Conservation (phyloP, 2,797 vertebrate species). For the Intellagama lesueurii region DNA sequence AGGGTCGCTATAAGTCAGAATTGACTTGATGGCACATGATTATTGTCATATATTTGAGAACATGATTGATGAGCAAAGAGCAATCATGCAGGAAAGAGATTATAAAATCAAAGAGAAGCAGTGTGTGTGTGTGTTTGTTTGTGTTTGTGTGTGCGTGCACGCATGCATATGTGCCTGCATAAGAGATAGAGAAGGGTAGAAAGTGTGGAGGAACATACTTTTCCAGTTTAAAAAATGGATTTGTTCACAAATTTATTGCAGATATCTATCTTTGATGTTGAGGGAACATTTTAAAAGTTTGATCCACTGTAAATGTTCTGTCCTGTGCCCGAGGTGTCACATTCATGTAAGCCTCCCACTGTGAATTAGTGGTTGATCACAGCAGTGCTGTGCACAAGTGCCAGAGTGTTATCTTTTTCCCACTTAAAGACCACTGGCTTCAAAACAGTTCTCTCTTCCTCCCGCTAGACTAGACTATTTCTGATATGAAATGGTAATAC, state of each 20-base stretch:
- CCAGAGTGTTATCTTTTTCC: constrained; percentile 20
- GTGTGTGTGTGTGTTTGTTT: not conserved
- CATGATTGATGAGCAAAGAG: not conserved
- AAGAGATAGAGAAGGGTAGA: too few species aligned
- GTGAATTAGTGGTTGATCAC: constrained; percentile 24
- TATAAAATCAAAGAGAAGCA: not conserved
- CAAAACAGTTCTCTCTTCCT: constrained; percentile 7
- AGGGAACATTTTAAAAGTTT: constrained; percentile 23
- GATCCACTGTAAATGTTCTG: constrained; percentile 11
- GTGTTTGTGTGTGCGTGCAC: not conserved
- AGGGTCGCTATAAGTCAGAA: too few species aligned
- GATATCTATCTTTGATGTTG: not conserved
- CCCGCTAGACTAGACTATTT: not conserved
- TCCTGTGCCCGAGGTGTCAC: not conserved
- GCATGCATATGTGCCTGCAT: too few species aligned
- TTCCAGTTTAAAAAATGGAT: not conserved
- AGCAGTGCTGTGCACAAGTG: constrained; percentile 11
- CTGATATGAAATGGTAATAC: constrained; percentile 12
- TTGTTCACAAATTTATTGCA: constrained; percentile 4
- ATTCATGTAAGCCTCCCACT: not conserved
- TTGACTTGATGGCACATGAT: too few species aligned
- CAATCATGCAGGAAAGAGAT: not conserved
- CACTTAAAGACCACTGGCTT: not conserved
- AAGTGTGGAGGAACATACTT: not conserved
- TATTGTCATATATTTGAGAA: constrained; percentile 6